Conservation (phyloP, 2,888 invertebrate genomes). For the Rhaphigaster nebulosa region DNA sequence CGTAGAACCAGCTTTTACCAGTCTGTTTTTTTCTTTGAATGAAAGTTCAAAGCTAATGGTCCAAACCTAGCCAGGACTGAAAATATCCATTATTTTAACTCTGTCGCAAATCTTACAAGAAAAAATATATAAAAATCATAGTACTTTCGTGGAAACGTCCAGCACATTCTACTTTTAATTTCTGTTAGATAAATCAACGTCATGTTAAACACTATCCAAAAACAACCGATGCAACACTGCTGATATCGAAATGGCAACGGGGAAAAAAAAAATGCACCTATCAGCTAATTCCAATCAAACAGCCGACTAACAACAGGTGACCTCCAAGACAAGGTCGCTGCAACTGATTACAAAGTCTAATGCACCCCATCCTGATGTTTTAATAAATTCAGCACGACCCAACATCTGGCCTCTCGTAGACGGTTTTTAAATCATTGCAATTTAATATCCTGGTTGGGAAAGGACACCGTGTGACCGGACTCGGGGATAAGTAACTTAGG, state of each 20-base stretch:
- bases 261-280: not conserved
- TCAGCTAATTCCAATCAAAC: not conserved
- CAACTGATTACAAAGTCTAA: slow-evolving; percentile 34
- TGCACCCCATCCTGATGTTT: not conserved
- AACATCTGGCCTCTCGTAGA: not conserved
- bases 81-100: too few relatives aligned
- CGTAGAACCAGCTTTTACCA: too few relatives aligned
- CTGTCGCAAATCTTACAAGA: too few relatives aligned
- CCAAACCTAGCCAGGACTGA: too few relatives aligned
- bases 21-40: too few relatives aligned
- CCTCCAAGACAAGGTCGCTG: slow-evolving; percentile 2
- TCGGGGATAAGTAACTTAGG: not conserved
- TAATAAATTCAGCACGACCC: not conserved
- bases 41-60: too few relatives aligned
- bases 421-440: slow-evolving; percentile 14
- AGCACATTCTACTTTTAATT: too few relatives aligned
- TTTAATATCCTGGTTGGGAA: not conserved
- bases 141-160: too few relatives aligned
- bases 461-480: not conserved
- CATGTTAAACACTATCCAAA: too few relatives aligned
- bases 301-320: not conserved
- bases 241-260: too few relatives aligned
- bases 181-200: too few relatives aligned
- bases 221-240: not conserved
- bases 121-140: too few relatives aligned